phyloP scores from a whole-genome alignment of 2,888 invertebrate species.

The Cantharis rustica region DNA sequence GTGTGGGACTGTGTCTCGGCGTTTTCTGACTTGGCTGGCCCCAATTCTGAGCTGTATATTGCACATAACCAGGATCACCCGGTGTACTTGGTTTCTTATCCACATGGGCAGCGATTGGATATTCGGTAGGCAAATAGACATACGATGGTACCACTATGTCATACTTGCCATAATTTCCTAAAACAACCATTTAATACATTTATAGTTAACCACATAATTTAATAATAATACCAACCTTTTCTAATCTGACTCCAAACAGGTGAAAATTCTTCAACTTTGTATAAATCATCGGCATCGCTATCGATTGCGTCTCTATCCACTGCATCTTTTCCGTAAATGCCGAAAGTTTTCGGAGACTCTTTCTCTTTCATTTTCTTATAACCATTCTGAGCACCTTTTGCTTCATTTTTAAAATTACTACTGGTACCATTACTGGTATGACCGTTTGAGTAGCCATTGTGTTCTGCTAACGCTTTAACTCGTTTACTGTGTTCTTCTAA shows the following conservation, averaged over 20 bases:
- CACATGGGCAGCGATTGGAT: constrained; percentile 49
- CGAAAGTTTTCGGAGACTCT: constrained; percentile 42
- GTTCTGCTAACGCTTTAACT: constrained; percentile 15
- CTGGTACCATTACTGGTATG: constrained; percentile 14
- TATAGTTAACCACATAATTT: not conserved
- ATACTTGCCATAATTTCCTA: constrained; percentile 56
- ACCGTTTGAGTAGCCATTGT: constrained; percentile 6
- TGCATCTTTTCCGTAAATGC: constrained; percentile 51
- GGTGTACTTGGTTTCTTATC: constrained; percentile 67
- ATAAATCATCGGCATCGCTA: constrained; percentile 1
- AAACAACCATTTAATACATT: constrained; percentile 8
- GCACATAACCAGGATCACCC: constrained; percentile 74
- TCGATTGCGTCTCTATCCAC: constrained; percentile 43
- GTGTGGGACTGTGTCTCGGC: constrained; percentile 48
- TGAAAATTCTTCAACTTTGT: constrained; percentile 45
- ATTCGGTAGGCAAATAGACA: constrained; percentile 54
- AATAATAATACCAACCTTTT: constrained; percentile 44
- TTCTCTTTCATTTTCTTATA: constrained; percentile 35
- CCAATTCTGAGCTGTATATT: constrained; percentile 74
- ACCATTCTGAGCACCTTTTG: constrained; percentile 26
- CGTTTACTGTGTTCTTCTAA: constrained; percentile 37
- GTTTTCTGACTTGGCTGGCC: constrained; percentile 59
- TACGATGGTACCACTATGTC: constrained; percentile 57
- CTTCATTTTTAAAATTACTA: constrained; percentile 18
- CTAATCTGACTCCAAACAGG: constrained; percentile 55